Conservation (phyloP, 2,888 invertebrate genomes). For the Peribatodes rhomboidaria region DNA sequence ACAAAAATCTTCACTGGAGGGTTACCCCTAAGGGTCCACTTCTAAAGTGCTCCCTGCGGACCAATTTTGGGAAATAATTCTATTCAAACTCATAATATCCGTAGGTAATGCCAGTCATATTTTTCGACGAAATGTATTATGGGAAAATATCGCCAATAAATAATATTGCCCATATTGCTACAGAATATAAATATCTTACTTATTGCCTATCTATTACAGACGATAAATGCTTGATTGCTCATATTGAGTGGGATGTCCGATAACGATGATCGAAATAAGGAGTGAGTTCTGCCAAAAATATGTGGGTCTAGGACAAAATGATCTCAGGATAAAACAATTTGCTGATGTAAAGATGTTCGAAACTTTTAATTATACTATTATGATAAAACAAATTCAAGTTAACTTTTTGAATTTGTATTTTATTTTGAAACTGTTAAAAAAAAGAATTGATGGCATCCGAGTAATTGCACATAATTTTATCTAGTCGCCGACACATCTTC, state of each 20-base stretch:
- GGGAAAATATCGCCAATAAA: slow-evolving; percentile 12
- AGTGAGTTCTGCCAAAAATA: not conserved
- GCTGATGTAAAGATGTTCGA: too few relatives aligned
- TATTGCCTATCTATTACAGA: slow-evolving; percentile 32
- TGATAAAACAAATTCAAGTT: too few relatives aligned
- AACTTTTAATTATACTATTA: too few relatives aligned
- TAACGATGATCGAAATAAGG: slow-evolving; percentile 23
- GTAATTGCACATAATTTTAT: too few relatives aligned
- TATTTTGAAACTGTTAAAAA: too few relatives aligned
- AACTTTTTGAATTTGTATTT: too few relatives aligned
- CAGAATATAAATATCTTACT: slow-evolving; percentile 18
- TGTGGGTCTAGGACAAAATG: not conserved
- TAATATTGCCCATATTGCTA: slow-evolving; percentile 23
- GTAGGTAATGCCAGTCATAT: not conserved
- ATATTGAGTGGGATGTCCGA: slow-evolving; percentile 16
- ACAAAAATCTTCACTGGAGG: slow-evolving; percentile 18
- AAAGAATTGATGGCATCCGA: too few relatives aligned
- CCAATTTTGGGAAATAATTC: slow-evolving; percentile 1
- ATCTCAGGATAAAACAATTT: too few relatives aligned
- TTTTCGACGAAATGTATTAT: slow-evolving; percentile 8
- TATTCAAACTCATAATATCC: not conserved
- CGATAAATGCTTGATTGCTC: slow-evolving; percentile 30
- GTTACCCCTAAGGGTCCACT: not conserved
- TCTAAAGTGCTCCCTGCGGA: not conserved
- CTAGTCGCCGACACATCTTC: too few relatives aligned